Evolutionary conservation across 2,113 vertebrate genomes (phyloP), one percentile per base, ranked within the genome.

Genomic region (Pantherophis guttatus): DNA sequence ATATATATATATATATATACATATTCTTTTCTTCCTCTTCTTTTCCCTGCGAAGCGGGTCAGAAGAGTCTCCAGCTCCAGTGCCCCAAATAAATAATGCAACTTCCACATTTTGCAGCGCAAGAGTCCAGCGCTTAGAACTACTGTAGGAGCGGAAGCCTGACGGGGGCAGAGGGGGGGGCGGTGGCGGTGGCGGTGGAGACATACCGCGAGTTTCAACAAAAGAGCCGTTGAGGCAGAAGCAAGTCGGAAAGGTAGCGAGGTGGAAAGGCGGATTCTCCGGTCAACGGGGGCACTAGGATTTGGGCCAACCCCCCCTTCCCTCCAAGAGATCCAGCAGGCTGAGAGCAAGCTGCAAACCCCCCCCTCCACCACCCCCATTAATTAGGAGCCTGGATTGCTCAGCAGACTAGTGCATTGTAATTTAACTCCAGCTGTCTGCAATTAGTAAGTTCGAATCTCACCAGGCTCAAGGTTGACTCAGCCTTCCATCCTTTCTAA

Each of bases 31-130:
- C 92, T 89, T 44, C 54, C 39, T 44, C n/a, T 86, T 15, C 21
- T 1, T 53, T 26, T 39, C 52, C 54, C 92, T 26, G 92, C 70
- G 15, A 92, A 90, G 88, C 70, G 29, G 65, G 88, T 90, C 92
- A 86, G 70, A 33, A 59, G 54, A 86, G n/a, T 29, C 81, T 58
- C 39, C 65, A 85, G 48, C 65, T 59, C 19, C 87, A 23, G 58
- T 15, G 10, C 26, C 88, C 81, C 92, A 89, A 58, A 86, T 90
- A 58, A 90, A 93, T 90, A 89, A 59, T 89, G 92, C 92, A 93
- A 39, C 88, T 90, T 86, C 75, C 55, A 86, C 70, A 59, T 10
- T 90, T 93, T 59, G n/a, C 44, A 24, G 8, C 7, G 3, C 39
- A 29, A 26, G 48, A 59, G 29, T 48, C 70, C 88, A 3, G 92